Base-by-base conservation (phyloP, 2,888 invertebrate species). In the Drepanosiphum platanoidis region DNA sequence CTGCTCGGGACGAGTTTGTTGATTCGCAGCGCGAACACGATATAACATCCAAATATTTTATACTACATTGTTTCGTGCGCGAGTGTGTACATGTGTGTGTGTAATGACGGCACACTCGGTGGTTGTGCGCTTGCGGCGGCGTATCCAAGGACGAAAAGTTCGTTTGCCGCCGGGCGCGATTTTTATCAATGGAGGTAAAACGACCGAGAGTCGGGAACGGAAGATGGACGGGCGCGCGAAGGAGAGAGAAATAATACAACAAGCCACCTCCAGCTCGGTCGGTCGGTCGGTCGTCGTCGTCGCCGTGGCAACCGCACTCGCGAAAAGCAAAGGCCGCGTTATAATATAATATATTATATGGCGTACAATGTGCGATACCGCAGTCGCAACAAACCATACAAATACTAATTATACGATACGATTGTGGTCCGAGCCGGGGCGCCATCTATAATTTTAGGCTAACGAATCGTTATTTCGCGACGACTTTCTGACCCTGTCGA, bases 181-280 rank as follows among this genome's bases (percentile, higher is more conserved):
- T 74, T 83, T 83, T 83, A 83, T 83, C 83, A 83, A 83, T 83
- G 83, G 36, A 83, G 27, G 66, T 74, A 58, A 36, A 68, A 71
- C 58, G 7, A n/a, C 64, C 1, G 27, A 3, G 52, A 3, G 52
- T 22, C 3, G 30, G 64, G 9, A 3, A 27, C 1, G 30, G 30
- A 30, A 22, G 18, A 22, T 1, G 27, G 4, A 34, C 13, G 4
- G 9, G 3, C 13, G n/a, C 5, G 27, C 27, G 30, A 77, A 46
- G 27, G 39, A 32, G 18, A 34, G 13, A 46, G 46, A 30, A 8
- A n/a, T 18, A 9, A n/a, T 32, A 78, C 13, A 22, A n/a, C 52
- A 46, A 79, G 22, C 61, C 11, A 61, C 27, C 27, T n/a, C 61
- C 42, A n/a, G 36, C 27, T n/a, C 22, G 1, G 5, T 8, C 27